Conservation (phyloP, 2,888 invertebrate species). For the Nephrotoma flavescens region DNA sequence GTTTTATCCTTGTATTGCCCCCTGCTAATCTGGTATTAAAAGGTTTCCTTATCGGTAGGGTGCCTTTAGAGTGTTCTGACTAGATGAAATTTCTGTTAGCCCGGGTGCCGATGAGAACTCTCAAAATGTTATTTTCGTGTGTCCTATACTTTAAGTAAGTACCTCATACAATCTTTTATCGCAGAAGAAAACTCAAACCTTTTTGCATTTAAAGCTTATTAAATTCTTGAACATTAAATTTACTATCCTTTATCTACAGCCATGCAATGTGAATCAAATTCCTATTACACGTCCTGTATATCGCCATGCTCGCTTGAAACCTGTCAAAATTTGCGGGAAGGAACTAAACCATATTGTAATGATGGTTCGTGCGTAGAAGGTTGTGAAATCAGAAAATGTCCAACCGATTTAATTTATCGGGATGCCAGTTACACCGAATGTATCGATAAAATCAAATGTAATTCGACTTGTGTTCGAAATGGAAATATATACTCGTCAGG, state of each 20-base stretch:
- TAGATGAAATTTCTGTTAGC: too few species aligned
- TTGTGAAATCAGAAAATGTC: constrained; percentile 60
- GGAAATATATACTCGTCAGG: constrained; percentile 59
- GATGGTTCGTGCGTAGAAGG: constrained; percentile 72
- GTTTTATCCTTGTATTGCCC: too few species aligned
- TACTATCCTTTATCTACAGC: constrained; percentile 35
- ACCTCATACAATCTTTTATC: too few species aligned
- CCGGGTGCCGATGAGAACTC: too few species aligned
- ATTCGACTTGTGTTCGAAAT: constrained; percentile 51
- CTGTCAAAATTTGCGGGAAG: constrained; percentile 62
- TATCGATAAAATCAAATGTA: constrained; percentile 56
- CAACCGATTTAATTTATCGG: constrained; percentile 53
- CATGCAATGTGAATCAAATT: constrained; percentile 72
- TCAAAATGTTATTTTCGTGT: too few species aligned
- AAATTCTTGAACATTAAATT: too few species aligned
- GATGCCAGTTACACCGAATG: constrained; percentile 56
- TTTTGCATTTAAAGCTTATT: too few species aligned
- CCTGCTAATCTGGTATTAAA: too few species aligned
- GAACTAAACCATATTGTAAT: constrained; percentile 48
- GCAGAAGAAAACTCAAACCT: too few species aligned
- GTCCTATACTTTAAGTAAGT: too few species aligned
- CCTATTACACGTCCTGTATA: constrained; percentile 66
- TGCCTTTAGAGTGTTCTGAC: too few species aligned
- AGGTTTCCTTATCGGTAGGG: too few species aligned
- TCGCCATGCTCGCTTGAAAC: constrained; percentile 70